Base-by-base conservation (phyloP, 2,888 invertebrate genomes). In the Caenorhabditis sp. region DNA sequence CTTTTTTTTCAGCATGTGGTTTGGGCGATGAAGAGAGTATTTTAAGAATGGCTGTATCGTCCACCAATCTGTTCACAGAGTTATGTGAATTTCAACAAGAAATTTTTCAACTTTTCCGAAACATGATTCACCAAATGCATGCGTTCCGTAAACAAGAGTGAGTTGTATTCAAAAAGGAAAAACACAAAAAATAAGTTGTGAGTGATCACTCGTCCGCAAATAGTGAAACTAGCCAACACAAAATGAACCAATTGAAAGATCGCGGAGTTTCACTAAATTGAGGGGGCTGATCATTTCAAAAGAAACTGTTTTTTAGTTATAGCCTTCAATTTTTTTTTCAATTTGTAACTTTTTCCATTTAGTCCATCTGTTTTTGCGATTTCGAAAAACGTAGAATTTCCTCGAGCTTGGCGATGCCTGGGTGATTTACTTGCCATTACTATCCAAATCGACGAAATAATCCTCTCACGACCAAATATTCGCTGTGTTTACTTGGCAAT, bases 401-500 rank as follows among this genome's bases (percentile, higher is more conserved):
- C 14, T 17, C 43, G 43, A 17, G 43, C 17, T 31, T 85, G 85
- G 85, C 58, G 73, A 10, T 50, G 59, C 26, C 65, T 84, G 21
- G 85, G 85, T 43, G 83, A 86, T 54, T 62, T 83, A 8, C 73
- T 85, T 12, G 66, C 76, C 17, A 74, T 81, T 49, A 66, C 85
- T 21, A 58, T 82, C 6, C 69, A 77, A 63, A 31, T 77, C 1
- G 81, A 81, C 51, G 79, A 84, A 68, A 70, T 83, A n/a, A 31
- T 72, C n/a, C 24, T 19, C 14, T 62, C 61, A n/a, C 69, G 75
- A 55, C 74, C 57, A 21, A 19, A 17, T 43, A 43, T 43, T 43
- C 43, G 43, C 3, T 17, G 17, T 17, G 2, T 17, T 43, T 3
- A 43, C 14, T 3, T 17, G 43, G 17, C 2, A 17, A 43, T 43